A percentile compares a stretch with the other conserved stretches of the same genome.
phyloP scores from a whole-genome alignment of 2,888 invertebrate genomes.

The Gastracanthus pulcherrimus region DNA sequence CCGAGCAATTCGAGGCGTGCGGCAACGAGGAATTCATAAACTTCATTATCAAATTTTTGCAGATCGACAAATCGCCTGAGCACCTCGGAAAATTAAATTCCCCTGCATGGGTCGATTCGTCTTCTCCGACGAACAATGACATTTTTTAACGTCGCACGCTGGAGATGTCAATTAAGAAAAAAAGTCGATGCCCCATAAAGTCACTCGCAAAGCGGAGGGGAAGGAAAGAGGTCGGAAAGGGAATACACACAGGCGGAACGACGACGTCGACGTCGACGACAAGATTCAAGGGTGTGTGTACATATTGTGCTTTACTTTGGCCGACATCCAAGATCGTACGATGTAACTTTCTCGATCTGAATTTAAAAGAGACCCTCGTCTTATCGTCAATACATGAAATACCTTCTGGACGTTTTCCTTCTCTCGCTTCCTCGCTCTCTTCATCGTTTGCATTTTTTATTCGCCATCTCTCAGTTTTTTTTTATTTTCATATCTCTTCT shows the following conservation, averaged over 20 bases:
- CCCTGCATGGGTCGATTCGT: conserved; percentile 18
- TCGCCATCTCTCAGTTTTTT: neutral
- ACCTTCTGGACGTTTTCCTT: conserved; percentile 4
- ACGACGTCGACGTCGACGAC: neutral
- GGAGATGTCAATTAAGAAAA: conserved; percentile 28
- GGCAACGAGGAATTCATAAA: too few species aligned
- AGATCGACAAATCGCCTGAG: neutral
- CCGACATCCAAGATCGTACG: conserved; percentile 23
- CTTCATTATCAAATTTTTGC: neutral
- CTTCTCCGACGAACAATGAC: conserved; percentile 10
- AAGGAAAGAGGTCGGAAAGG: neutral
- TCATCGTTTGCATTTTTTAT: neutral
- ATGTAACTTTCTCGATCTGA: conserved; percentile 45
- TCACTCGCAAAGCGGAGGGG: neutral
- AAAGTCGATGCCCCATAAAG: conserved; percentile 30
- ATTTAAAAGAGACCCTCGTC: conserved; percentile 42
- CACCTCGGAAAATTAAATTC: conserved; percentile 21
- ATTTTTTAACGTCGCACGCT: conserved; percentile 18
- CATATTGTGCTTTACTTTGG: conserved; percentile 49
- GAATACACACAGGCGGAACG: neutral
- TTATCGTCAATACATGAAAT: conserved; percentile 40
- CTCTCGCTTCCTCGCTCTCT: neutral
- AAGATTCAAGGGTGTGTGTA: conserved; percentile 40
- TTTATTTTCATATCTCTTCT: too few species aligned
- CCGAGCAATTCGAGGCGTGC: too few species aligned